Percentiles rank a stretch among this genome's conserved stretches.
Evolutionary conservation across 2,888 invertebrate genomes (phyloP).

Genomic region (Oasisia sp.): DNA sequence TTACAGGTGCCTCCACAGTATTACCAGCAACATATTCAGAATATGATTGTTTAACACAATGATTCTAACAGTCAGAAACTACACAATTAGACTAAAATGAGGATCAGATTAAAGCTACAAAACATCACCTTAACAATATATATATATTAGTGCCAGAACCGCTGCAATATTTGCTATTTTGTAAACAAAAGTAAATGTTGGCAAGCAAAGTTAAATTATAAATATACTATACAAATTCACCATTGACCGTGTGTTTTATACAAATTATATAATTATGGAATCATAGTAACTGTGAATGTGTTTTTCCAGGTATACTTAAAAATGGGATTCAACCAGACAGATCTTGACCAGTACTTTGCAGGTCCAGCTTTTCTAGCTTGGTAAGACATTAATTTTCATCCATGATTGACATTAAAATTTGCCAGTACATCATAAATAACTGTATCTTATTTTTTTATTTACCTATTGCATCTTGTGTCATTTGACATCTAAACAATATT

Average conservation of each 20-base stretch:
- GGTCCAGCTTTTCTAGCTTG: slow-evolving; percentile 95
- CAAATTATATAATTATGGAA: neutral
- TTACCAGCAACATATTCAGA: too few relatives aligned
- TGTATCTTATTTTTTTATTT: neutral
- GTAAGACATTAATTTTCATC: slow-evolving; percentile 66
- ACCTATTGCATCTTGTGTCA: neutral
- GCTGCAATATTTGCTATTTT: slow-evolving; percentile 69
- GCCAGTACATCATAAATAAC: neutral
- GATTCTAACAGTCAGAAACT: too few relatives aligned
- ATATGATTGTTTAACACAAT: too few relatives aligned
- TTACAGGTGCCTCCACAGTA: too few relatives aligned
- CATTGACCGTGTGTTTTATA: neutral
- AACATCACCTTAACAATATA: neutral
- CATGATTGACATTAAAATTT: neutral
- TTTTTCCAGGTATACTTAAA: slow-evolving; percentile 70
- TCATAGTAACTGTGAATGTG: neutral
- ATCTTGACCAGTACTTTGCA: slow-evolving; percentile 84
- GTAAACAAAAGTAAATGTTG: slow-evolving; percentile 71
- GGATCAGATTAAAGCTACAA: neutral
- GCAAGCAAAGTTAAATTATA: too few relatives aligned
- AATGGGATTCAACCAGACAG: slow-evolving; percentile 78
- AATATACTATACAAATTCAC: too few relatives aligned
- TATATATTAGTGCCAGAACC: neutral
- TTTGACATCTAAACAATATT: too few relatives aligned
- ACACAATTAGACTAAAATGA: too few relatives aligned